Conservation (phyloP, 2,113 vertebrate species). For the Clinocottus analis region DNA sequence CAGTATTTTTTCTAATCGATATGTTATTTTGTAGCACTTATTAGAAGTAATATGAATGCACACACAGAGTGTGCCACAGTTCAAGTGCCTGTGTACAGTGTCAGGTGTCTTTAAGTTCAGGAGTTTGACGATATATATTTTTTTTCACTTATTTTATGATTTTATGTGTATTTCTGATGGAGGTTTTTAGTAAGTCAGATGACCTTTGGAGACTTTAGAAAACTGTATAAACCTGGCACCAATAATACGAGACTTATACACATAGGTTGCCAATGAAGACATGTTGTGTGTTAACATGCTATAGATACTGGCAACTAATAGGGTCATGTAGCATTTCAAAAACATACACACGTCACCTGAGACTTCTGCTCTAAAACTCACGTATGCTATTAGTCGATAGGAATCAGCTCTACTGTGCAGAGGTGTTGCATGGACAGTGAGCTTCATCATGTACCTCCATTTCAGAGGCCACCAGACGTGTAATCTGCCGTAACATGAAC, state of each 20-base stretch:
- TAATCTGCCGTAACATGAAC: constrained; percentile 43
- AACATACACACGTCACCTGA: constrained; percentile 47
- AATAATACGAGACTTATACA: constrained; percentile 39
- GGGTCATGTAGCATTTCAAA: constrained; percentile 60
- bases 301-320: constrained; percentile 51
- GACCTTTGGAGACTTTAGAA: constrained; percentile 56
- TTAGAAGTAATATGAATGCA: constrained; percentile 77
- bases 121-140: constrained; percentile 28
- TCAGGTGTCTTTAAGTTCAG: constrained; percentile 72
- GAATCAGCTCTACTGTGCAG: constrained; percentile 56
- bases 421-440: constrained; percentile 65
- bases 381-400: constrained; percentile 48
- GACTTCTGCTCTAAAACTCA: constrained; percentile 52
- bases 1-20: constrained; percentile 76
- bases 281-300: constrained; percentile 62
- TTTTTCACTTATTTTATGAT: constrained; percentile 42
- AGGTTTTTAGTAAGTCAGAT: constrained; percentile 56
- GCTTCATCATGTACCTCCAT: constrained; percentile 53
- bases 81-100: constrained; percentile 85
- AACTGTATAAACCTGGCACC: constrained; percentile 65
- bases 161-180: constrained; percentile 49
- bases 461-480: constrained; percentile 38
- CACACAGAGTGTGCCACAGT: constrained; percentile 79
- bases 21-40: constrained; percentile 84
- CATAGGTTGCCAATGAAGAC: constrained; percentile 51